Conservation (phyloP, 2,113 vertebrate genomes). For the Eidolon helvum region DNA sequence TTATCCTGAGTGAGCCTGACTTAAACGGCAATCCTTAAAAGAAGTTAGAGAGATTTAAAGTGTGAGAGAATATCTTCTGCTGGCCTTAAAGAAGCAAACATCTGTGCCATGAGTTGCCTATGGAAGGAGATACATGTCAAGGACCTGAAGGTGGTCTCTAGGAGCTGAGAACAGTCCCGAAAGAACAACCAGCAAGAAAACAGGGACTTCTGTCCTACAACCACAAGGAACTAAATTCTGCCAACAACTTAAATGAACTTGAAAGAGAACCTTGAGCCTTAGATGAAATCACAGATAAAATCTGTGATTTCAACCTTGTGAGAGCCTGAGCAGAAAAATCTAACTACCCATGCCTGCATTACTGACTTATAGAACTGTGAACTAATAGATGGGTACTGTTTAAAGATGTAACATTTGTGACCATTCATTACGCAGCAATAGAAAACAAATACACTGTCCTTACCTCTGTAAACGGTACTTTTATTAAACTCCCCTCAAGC, state of each 20-base stretch:
- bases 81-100: neutral
- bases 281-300: neutral
- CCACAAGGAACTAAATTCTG: neutral
- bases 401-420: neutral
- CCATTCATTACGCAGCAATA: neutral
- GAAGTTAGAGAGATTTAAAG: neutral
- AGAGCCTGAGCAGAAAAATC: neutral
- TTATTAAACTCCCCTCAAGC: neutral
- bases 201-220: neutral
- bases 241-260: neutral
- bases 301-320: neutral
- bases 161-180: neutral
- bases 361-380: neutral
- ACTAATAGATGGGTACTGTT: rapidly evolving
- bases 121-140: neutral
- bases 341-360: rapidly evolving
- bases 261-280: neutral
- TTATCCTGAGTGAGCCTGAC: neutral
- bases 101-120: rapidly evolving
- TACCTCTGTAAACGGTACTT: neutral
- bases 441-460: neutral
- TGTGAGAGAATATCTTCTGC: neutral
- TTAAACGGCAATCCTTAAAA: neutral
- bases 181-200: neutral
- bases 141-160: neutral